Base-by-base conservation (phyloP, 1,140 invertebrate genomes). In the Drosophila parabipectinata region DNA sequence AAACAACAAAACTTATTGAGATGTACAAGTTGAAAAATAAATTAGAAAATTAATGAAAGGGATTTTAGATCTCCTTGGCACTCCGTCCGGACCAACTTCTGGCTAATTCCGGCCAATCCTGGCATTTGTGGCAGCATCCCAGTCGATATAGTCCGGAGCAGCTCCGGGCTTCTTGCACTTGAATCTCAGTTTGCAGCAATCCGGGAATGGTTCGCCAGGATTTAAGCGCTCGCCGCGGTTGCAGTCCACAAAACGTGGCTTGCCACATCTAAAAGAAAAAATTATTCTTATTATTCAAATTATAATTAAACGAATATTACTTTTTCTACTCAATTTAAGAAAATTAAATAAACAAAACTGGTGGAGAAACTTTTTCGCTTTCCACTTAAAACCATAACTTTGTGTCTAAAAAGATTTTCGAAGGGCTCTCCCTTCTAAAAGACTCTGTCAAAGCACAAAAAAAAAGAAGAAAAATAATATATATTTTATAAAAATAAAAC, bases 101-200 rank as follows among this genome's bases (percentile, higher is more conserved):
- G 18, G 18, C 5, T 44, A 44, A 37, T 44, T 18, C 14, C 44
- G 44, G 44, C 12, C 44, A 44, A 44, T 14, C 32, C 71, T 79
- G 68, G 64, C 63, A 14, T 53, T 39, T 15, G 60, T 63, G 12
- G 63, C 76, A 5, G 84, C 48, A 44, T 89, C 64, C 32, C 80
- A 44, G n/a, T 85, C 81, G 39, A 91, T 91, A 24, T 74, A 91
- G 48, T 78, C 90, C 39, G 90, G 75, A 37, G 66, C 60, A 34
- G 74, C 83, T n/a, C 79, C 74, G 3, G 56, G 26, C 26, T 83
- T 50, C 34, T 90, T 90, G 74, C 90, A 91, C 54, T 91, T 91
- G 66, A 90, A 91, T n/a, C 71, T 67, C 21, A 90, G 52, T 15
- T 79, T 78, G 54, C 90, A 91, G 66, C 90, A 91, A 14, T 91